Evolutionary conservation across 2,113 vertebrate species (phyloP), one percentile per base, ranked within the genome.

Genomic region (Microcebus jonahi): DNA sequence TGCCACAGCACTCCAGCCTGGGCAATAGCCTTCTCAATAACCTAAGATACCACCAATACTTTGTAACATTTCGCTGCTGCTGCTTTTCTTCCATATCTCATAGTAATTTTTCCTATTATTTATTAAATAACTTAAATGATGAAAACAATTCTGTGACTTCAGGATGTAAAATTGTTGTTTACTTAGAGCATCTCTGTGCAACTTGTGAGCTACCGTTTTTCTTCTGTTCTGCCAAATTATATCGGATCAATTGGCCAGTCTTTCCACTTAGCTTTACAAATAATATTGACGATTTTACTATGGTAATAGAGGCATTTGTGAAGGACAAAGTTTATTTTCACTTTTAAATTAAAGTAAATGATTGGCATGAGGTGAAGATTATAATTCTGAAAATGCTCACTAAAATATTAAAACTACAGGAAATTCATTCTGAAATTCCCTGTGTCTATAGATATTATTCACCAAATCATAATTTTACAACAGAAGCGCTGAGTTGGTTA

Each of bases 321-420:
- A 75, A 94, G 70, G 25, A 71, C 59, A 94, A 93, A 73, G 2
- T 80, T 92, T 95, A 81, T 48, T 94, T 57, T 57, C 55, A 57
- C 55, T 57, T 90, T 91, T 61, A 96, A 96, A 93, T 96, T 80
- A 67, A 95, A 96, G 83, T 88, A 93, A 76, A 65, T 92, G 15
- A 57, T 82, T 48, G 42, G 36, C 18, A 50, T 90, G 7, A 84
- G 70, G 39, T 96, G 70, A 59, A 90, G 59, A 67, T 29, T 53
- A 13, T 63, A 82, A 83, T 76, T 96, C 65, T 88, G 73, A 88
- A 96, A 80, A 79, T 76, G 63, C 70, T 36, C 29, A 75, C 73
- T 94, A 48, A 95, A 92, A 48, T 63, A 67, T 23, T 86, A 61
- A 86, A 63, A 83, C 14, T 71, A n/a, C 11, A 82, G 8, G 27